phyloP scores from a whole-genome alignment of 2,888 invertebrate genomes.

The Drosophila antonietae region DNA sequence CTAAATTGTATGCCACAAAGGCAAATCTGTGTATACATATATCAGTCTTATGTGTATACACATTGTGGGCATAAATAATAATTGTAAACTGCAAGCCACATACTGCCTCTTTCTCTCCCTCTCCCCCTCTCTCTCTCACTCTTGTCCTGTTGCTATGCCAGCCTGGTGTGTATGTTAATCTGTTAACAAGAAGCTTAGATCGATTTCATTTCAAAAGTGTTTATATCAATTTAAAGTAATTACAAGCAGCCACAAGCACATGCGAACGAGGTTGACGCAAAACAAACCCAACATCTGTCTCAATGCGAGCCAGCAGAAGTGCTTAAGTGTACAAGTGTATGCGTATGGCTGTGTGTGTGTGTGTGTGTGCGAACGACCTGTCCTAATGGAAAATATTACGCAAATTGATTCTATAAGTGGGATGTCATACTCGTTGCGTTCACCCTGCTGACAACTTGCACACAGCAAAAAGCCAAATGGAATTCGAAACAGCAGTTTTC shows the following conservation, averaged over 20 bases:
- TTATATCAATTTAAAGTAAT: slow-evolving; percentile 81
- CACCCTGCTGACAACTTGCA: slow-evolving; percentile 47
- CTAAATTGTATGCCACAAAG: slow-evolving; percentile 40
- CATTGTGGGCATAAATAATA: slow-evolving; percentile 75
- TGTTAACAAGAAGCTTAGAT: slow-evolving; percentile 81
- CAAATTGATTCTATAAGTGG: slow-evolving; percentile 63
- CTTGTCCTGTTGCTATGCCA: slow-evolving; percentile 1
- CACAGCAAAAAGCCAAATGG: slow-evolving; percentile 30
- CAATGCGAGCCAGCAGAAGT: slow-evolving; percentile 12
- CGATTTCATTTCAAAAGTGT: slow-evolving; percentile 80
- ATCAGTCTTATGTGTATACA: slow-evolving; percentile 30
- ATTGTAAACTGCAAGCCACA: slow-evolving; percentile 70
- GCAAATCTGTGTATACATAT: slow-evolving; percentile 42
- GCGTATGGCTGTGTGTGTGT: slow-evolving; percentile 4
- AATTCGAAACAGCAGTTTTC: slow-evolving; percentile 29
- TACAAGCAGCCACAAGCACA: slow-evolving; percentile 77
- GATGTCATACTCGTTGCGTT: slow-evolving; percentile 48
- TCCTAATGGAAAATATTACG: slow-evolving; percentile 64
- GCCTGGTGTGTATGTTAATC: slow-evolving; percentile 67
- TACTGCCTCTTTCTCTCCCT: neutral
- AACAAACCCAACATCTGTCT: slow-evolving; percentile 43
- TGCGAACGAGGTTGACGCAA: slow-evolving; percentile 45
- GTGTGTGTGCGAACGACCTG: slow-evolving; percentile 29
- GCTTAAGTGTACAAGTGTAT: slow-evolving; percentile 18
- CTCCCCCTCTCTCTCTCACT: neutral